Evolutionary conservation across 2,113 vertebrate genomes (phyloP).

Genomic region (Malurus cyaneus): DNA sequence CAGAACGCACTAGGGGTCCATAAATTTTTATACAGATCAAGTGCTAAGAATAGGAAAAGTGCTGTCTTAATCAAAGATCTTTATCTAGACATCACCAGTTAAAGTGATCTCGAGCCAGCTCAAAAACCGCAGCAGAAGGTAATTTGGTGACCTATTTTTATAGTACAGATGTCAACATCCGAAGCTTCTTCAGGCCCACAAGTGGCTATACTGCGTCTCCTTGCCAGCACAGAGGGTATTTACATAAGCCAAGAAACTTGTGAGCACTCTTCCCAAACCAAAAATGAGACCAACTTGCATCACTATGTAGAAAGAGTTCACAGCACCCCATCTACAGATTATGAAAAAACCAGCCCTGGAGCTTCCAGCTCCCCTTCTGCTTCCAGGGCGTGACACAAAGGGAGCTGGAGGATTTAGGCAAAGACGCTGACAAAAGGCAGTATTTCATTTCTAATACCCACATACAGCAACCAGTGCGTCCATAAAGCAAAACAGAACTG

Average conservation of each 20-base stretch:
- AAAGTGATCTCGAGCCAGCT: rapidly evolving
- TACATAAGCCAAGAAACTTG: background rate
- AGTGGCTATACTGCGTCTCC: background rate
- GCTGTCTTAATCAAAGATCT: background rate
- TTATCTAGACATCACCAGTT: background rate
- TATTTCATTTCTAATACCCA: background rate
- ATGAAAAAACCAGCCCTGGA: background rate
- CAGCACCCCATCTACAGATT: background rate
- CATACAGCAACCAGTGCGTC: rapidly evolving
- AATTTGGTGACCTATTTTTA: background rate
- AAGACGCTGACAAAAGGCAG: background rate
- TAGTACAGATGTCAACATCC: background rate
- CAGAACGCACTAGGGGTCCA: background rate
- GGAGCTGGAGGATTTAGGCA: background rate
- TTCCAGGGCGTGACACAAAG: background rate
- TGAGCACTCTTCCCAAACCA: background rate
- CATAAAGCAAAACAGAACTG: background rate
- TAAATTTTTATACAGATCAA: background rate
- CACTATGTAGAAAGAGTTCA: background rate
- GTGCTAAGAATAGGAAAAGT: background rate
- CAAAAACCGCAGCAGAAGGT: background rate
- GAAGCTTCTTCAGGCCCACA: background rate
- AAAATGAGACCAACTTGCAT: background rate
- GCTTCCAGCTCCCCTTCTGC: background rate
- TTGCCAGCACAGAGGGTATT: background rate